Evolutionary conservation across 2,888 invertebrate species (phyloP).

Genomic region (Drosophila meridionalis): DNA sequence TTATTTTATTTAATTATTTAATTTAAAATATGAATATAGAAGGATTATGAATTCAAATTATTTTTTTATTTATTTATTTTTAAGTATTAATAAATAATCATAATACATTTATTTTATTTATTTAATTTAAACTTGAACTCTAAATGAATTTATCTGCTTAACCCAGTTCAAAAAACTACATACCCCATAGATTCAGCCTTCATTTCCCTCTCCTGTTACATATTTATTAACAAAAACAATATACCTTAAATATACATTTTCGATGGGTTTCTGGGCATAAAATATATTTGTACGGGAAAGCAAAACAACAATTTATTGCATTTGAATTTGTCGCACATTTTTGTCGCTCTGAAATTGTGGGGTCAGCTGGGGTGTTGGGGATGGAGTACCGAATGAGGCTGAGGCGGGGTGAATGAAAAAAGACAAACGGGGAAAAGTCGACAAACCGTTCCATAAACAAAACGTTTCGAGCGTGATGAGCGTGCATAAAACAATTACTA

Average conservation of each 20-base stretch:
- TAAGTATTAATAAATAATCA: too few species aligned
- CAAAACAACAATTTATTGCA: conserved; percentile 66
- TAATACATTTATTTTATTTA: neutral
- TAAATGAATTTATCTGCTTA: neutral
- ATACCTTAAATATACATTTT: neutral
- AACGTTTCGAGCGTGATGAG: conserved; percentile 59
- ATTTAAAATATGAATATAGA: too few species aligned
- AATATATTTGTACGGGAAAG: conserved; percentile 6
- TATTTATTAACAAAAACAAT: neutral
- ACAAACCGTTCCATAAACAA: conserved; percentile 57
- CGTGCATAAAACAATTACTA: conserved; percentile 75
- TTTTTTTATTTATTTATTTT: neutral
- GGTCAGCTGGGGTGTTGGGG: neutral
- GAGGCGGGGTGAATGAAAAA: neutral
- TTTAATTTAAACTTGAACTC: too few species aligned
- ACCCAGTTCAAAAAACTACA: neutral
- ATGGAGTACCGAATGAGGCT: neutral
- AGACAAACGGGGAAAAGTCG: conserved; percentile 25
- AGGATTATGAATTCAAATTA: too few species aligned
- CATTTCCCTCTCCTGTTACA: neutral
- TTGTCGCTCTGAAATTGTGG: conserved; percentile 21
- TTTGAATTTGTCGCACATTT: conserved; percentile 73
- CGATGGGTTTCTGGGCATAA: conserved; percentile 1
- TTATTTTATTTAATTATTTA: too few species aligned
- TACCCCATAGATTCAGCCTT: neutral